A percentile compares a stretch with the other conserved stretches of the same genome.
Conservation (phyloP, 2,888 invertebrate species). For the Drosophila pullipes region DNA sequence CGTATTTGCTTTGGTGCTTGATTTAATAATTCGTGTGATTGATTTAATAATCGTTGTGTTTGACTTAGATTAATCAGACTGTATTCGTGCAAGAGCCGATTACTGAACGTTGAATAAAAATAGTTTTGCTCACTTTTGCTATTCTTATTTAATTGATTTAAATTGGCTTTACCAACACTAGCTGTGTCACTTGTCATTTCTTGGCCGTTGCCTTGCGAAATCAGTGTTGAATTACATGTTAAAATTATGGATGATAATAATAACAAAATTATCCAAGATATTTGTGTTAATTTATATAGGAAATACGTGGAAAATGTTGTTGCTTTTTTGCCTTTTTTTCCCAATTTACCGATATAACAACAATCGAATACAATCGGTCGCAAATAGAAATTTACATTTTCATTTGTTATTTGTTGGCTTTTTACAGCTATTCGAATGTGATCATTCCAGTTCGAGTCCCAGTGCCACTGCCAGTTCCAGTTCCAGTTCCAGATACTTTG, state of each 20-base stretch:
- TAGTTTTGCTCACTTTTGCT: constrained; percentile 10
- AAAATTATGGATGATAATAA: constrained; percentile 52
- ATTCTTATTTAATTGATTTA: constrained; percentile 4
- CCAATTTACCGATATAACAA: not conserved
- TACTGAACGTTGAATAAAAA: constrained; percentile 12
- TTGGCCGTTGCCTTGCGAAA: constrained; percentile 43
- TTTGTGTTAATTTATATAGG: constrained; percentile 41
- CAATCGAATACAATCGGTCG: not conserved
- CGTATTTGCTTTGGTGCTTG: constrained; percentile 3
- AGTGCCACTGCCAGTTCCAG: constrained; percentile 15
- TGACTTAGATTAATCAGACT: constrained; percentile 70
- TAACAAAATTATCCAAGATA: constrained; percentile 58
- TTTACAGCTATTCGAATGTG: constrained; percentile 6
- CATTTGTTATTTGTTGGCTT: not conserved
- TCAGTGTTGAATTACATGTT: constrained; percentile 28
- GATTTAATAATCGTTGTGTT: constrained; percentile 2
- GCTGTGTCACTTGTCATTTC: constrained; percentile 7
- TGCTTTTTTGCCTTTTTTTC: not conserved
- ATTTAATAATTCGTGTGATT: not conserved
- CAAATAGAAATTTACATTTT: not conserved
- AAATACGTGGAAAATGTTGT: constrained; percentile 31
- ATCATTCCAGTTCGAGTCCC: constrained; percentile 1
- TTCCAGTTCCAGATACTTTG: constrained; percentile 29
- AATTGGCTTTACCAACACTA: constrained; percentile 19
- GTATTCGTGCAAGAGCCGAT: constrained; percentile 41